Conservation (phyloP, 2,888 invertebrate genomes). For the Vanessa cardui region DNA sequence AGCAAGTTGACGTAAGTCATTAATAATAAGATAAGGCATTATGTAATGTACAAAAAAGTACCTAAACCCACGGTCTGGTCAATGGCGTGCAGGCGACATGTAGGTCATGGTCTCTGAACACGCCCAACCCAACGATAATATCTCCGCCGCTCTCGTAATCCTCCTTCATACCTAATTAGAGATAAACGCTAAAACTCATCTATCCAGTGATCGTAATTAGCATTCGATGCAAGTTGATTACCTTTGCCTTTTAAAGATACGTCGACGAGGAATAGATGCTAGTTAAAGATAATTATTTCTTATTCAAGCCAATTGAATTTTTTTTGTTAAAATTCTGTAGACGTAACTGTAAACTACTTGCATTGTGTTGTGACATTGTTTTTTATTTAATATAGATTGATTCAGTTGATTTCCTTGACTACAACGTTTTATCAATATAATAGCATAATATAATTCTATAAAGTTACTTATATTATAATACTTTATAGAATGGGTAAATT, state of each 20-base stretch:
- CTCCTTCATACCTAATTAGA: conserved; percentile 36
- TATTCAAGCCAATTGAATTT: conserved; percentile 17
- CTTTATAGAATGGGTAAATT: no score
- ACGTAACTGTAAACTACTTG: conserved; percentile 11
- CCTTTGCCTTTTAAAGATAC: conserved; percentile 37
- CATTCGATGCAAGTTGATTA: conserved; percentile 37
- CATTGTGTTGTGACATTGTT: conserved; percentile 3
- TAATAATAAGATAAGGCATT: not conserved
- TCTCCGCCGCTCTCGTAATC: conserved; percentile 28
- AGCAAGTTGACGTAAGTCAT: no score
- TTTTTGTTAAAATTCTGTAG: conserved; percentile 17
- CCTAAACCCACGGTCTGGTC: conserved; percentile 34
- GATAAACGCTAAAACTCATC: conserved; percentile 35
- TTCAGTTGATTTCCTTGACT: not conserved
- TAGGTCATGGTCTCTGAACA: conserved; percentile 35
- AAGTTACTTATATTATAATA: no score
- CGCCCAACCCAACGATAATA: conserved; percentile 31
- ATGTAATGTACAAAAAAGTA: conserved; percentile 18
- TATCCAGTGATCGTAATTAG: conserved; percentile 38
- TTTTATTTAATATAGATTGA: not conserved
- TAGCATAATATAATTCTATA: no score
- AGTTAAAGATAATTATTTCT: conserved; percentile 19
- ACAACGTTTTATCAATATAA: no score
- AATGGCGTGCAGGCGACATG: conserved; percentile 30
- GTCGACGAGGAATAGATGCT: conserved; percentile 29